A percentile compares a stretch with the other conserved stretches of the same genome.
Conservation (phyloP, 1,140 invertebrate species). For the Calycopis cecrops region DNA sequence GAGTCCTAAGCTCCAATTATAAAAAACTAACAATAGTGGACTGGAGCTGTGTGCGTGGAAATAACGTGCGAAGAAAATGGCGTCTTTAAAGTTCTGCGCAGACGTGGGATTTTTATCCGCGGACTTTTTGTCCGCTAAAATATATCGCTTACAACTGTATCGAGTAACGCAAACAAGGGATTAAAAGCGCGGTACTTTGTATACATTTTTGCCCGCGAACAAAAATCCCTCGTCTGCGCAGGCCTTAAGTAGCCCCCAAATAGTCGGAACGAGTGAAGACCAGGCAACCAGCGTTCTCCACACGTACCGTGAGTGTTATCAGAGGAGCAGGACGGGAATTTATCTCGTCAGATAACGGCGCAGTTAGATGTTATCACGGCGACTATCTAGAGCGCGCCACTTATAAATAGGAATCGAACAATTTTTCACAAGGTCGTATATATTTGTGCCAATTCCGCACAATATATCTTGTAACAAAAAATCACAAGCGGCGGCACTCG, state of each 20-base stretch:
- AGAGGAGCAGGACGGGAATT: neutral
- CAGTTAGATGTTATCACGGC: constrained; percentile 3
- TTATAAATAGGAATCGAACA: constrained; percentile 7
- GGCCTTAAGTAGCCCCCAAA: neutral
- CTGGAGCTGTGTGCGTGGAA: too few relatives aligned
- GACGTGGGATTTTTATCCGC: too few relatives aligned
- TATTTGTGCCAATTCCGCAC: constrained; percentile 8
- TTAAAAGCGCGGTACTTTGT: too few relatives aligned
- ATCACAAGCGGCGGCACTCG: neutral
- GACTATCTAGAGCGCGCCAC: constrained; percentile 3
- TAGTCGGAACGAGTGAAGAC: neutral
- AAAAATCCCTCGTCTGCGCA: too few relatives aligned
- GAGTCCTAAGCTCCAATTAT: too few relatives aligned
- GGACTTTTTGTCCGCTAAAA: too few relatives aligned
- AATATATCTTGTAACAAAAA: neutral
- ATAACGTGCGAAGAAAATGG: too few relatives aligned
- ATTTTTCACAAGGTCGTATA: constrained; percentile 8
- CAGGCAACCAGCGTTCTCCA: neutral
- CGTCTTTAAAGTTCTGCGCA: too few relatives aligned
- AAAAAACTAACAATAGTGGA: too few relatives aligned
- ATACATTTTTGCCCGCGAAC: too few relatives aligned
- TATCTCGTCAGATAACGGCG: neutral
- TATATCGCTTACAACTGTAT: too few relatives aligned
- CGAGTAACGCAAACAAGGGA: too few relatives aligned
- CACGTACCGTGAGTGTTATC: neutral